These are phyloP conservation scores for Calliphora vomitoria DNA, from an alignment of 2,888 invertebrate species.

Conservation along the genomic window DNA sequence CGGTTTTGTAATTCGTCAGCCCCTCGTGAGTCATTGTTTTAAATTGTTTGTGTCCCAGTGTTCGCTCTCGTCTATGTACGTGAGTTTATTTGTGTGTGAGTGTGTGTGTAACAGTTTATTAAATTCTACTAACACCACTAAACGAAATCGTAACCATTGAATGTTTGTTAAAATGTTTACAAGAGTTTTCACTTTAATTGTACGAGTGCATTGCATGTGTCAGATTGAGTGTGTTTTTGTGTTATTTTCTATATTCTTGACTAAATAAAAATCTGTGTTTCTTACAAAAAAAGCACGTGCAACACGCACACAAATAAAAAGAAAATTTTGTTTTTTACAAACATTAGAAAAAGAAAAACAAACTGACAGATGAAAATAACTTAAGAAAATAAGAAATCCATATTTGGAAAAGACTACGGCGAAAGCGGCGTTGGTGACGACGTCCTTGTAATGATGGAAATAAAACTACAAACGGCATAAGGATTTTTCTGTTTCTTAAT, in stretches of 20 bases:
- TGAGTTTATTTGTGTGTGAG: neutral
- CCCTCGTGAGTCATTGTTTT: constrained; percentile 49
- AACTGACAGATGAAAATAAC: constrained; percentile 4
- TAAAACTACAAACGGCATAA: constrained; percentile 16
- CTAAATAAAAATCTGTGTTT: constrained; percentile 26
- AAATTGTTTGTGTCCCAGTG: constrained; percentile 30
- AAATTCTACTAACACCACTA: constrained; percentile 11
- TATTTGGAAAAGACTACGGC: constrained; percentile 8
- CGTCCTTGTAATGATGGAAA: constrained; percentile 54
- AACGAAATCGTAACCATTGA: neutral
- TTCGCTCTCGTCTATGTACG: neutral
- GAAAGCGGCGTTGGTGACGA: neutral
- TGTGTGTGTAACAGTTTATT: neutral
- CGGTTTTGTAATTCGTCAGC: constrained; percentile 7
- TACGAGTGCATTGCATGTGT: neutral
- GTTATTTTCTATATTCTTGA: neutral
- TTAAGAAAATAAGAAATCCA: constrained; percentile 32
- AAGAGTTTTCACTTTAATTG: constrained; percentile 13
- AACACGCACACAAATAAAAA: constrained; percentile 26
- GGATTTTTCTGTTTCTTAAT: neutral
- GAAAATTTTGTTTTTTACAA: neutral
- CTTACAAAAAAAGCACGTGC: constrained; percentile 38
- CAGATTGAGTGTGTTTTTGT: neutral
- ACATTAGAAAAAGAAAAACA: constrained; percentile 21
- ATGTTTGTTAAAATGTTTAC: constrained; percentile 18